Evolutionary conservation across 1,140 invertebrate genomes (phyloP).

Genomic region (Euura saliciscinereae): DNA sequence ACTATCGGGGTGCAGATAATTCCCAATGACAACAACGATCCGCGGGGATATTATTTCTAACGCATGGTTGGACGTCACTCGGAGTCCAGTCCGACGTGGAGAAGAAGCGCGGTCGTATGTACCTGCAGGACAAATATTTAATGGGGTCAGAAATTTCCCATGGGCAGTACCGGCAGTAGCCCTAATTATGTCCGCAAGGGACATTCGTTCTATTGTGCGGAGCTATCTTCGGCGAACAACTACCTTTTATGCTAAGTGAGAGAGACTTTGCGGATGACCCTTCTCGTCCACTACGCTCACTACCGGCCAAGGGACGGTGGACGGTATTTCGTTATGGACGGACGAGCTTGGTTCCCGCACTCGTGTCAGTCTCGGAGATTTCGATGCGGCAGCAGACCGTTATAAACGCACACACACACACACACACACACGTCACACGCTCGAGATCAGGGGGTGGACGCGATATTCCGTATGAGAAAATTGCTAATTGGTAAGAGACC

Average conservation of each 20-base stretch:
- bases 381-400: background rate
- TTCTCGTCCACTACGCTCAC: background rate
- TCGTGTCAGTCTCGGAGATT: background rate
- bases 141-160: slow-evolving; percentile 48
- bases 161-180: slow-evolving; percentile 34
- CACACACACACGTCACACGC: background rate
- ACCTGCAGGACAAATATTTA: background rate
- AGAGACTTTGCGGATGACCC: background rate
- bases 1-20: background rate
- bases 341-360: background rate
- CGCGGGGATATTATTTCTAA: background rate
- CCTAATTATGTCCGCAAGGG: slow-evolving; percentile 57
- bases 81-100: background rate
- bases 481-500: no score
- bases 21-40: no score
- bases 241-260: slow-evolving; percentile 1
- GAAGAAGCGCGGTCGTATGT: background rate
- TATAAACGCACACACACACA: background rate
- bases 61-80: background rate
- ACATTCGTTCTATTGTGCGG: slow-evolving; percentile 51
- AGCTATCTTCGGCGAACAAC: slow-evolving; percentile 44
- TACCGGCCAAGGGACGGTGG: background rate
- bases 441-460: no score
- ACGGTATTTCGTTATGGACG: background rate
- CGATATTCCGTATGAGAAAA: no score